Evolutionary conservation across 2,113 vertebrate species (phyloP), one percentile per base, ranked within the genome.

Genomic region (Terrapene triunguis): DNA sequence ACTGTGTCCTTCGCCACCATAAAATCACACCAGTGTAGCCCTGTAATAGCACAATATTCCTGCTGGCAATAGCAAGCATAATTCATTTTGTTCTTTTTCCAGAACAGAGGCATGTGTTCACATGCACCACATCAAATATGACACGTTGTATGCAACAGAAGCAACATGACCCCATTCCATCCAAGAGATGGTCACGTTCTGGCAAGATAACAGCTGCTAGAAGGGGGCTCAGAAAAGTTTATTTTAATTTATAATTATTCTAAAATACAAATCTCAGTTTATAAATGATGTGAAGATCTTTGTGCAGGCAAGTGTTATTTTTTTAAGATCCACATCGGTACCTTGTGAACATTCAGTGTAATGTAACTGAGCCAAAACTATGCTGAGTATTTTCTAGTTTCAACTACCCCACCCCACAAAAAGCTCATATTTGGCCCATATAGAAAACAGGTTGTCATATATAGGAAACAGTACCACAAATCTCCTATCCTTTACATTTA

Each of bases 81-180:
- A 62, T 90, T 35, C 24, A 13, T 53, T 79, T 50, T 92, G 24
- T 42, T 85, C 69, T 95, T 93, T 86, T 65, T 59, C 62, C 72
- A 47, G 65, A 32, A 12, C 0, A 0, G 5, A 42, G n/a, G 38
- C 0, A 0, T 14, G 35, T 84, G 22, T 79, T 74, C 21, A 80
- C 55, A 12, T 27, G 19, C 82, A 50, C 85, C 32, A 6, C n/a
- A 35, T 35, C 32, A 17, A 19, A 24, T 16, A 38, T 4, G 10
- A 2, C 55, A 25, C 29, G 27, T 35, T 57, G 65, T 0, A 83
- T 76, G 35, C 44, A 85, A 92, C 65, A 69, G 17, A 86, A 53
- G 7, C 1, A 0, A 25, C 72, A 50, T 35, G 16, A 35, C 8
- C 35, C 17, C 19, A 38, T 72, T 21, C 65, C n/a, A 72, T 72